A percentile compares a stretch with the other conserved stretches of the same genome.
These are phyloP conservation scores for Carollia perspicillata DNA, from an alignment of 2,113 vertebrate genomes.

Conservation along the genomic window DNA sequence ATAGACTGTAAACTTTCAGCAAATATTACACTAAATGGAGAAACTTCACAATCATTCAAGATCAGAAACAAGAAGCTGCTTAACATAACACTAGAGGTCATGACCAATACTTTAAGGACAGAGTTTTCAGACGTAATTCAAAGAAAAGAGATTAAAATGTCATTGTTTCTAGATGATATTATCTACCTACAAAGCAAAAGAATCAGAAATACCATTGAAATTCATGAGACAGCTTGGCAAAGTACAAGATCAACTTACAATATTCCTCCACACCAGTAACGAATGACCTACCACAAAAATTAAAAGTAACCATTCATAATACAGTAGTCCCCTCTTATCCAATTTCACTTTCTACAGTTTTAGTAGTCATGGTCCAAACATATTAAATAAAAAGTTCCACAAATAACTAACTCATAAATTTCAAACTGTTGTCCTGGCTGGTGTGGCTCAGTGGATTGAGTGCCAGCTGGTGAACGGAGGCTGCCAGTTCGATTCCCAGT, in stretches of 20 bases:
- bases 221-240: neutral
- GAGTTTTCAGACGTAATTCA: neutral
- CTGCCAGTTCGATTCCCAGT: no score
- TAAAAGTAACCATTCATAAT: neutral
- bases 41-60: neutral
- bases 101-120: neutral
- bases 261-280: neutral
- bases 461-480: no score
- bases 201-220: neutral
- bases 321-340: neutral
- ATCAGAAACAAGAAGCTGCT: neutral
- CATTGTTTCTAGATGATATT: neutral
- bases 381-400: neutral
- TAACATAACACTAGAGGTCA: neutral
- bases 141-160: neutral
- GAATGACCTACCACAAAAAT: neutral
- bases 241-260: neutral
- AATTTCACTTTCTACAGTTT: neutral
- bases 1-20: neutral
- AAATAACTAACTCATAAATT: neutral
- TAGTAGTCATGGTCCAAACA: neutral
- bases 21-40: neutral
- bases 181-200: neutral
- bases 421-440: no score
- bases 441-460: no score